A percentile compares a stretch with the other conserved stretches of the same genome.
Evolutionary conservation across 2,797 vertebrate species (phyloP).

Genomic region (Epinephelus awoara): DNA sequence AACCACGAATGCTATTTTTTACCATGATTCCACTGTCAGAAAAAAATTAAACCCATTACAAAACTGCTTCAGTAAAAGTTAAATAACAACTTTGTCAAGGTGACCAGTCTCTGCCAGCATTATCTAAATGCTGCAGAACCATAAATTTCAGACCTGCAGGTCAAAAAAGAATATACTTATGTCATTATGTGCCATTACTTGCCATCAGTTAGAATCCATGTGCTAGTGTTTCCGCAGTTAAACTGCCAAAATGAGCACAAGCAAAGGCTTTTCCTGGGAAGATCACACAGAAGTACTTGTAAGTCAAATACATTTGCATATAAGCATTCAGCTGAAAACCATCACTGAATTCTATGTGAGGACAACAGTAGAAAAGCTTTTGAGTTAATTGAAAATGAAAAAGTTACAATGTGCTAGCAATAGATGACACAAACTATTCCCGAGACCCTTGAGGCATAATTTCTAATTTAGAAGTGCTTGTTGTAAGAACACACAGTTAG

Average conservation of each 20-base stretch:
- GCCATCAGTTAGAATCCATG: constrained; percentile 3
- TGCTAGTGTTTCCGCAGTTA: constrained; percentile 22
- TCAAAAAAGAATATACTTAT: neutral
- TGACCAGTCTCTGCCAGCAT: neutral
- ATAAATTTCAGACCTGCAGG: neutral
- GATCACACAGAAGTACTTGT: constrained; percentile 2
- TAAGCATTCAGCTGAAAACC: neutral
- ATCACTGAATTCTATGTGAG: neutral
- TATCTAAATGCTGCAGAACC: constrained; percentile 1
- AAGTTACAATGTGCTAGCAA: neutral
- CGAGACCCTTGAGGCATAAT: neutral
- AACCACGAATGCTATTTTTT: neutral
- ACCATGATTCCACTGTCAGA: neutral
- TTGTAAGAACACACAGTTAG: neutral
- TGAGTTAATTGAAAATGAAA: neutral
- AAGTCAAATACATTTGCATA: constrained; percentile 21
- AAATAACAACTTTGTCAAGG: neutral
- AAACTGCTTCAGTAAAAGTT: neutral
- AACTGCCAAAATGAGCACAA: neutral
- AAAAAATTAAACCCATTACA: neutral
- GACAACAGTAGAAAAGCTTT: neutral
- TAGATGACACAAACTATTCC: neutral
- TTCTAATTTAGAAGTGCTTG: neutral
- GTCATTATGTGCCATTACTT: neutral
- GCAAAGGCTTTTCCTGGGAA: neutral